Base-by-base conservation (phyloP, 2,113 vertebrate species). In the Bufo gargarizans region DNA sequence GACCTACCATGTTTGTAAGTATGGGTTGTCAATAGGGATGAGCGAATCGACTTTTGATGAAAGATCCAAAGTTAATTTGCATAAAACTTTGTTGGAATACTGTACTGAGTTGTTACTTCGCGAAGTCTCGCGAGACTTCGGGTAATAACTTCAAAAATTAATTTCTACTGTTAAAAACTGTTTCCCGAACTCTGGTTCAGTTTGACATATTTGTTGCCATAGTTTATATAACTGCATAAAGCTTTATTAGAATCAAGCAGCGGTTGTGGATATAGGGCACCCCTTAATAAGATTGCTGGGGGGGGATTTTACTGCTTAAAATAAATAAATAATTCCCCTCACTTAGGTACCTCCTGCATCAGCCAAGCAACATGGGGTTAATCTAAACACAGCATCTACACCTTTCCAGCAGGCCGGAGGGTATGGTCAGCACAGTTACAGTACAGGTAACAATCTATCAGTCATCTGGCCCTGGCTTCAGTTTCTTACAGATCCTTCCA, bases 1-100 rank as follows among this genome's bases (percentile, higher is more conserved):
- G 96, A 61, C 98, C 97, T 86, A 95, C 98, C 9, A 96, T 99
- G 93, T 99, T 99, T 92, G 97, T 96, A 94, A 96, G 96, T 96
- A 87, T 8, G 11, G 6, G 4, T 45, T 79, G 33, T n/a, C 9
- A 33, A 33, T n/a, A 33, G 33, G 33, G 33, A 1, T 33, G 33
- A 33, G 33, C 33, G 33, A 33, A 33, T 33, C 33, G 33, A 33
- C 33, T 33, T 33, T 33, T 0, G 33, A 33, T 33, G 33, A 33
- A 33, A 33, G 0, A 33, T 33, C 33, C 33, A 1, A 33, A 33
- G 33, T 33, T 33, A 33, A 33, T 33, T 33, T 33, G 33, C 33
- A 33, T 33, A 33, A 33, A 33, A 33, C 33, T 33, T 33, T 33
- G 33, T 33, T 33, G 0, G 33, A 33, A 33, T 33, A 33, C 33